These are phyloP conservation scores for Phania funesta DNA, from an alignment of 2,888 invertebrate genomes.

Conservation along the genomic window DNA sequence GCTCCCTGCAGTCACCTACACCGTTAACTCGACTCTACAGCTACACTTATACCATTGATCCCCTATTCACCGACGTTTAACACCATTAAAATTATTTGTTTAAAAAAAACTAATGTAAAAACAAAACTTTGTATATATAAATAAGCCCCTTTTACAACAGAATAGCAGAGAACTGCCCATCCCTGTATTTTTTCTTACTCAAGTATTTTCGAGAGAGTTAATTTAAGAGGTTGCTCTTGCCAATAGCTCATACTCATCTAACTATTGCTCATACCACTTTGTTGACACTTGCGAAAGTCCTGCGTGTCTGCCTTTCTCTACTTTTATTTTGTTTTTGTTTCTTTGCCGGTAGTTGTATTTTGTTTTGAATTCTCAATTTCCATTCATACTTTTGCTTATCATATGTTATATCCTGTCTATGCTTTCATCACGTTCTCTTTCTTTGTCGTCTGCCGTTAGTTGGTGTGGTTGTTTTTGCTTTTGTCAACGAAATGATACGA, in stretches of 20 bases:
- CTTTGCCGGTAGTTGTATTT: slow-evolving; percentile 43
- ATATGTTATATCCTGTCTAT: slow-evolving; percentile 47
- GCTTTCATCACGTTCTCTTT: slow-evolving; percentile 37
- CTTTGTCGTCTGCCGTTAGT: neutral
- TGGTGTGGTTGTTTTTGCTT: slow-evolving; percentile 14
- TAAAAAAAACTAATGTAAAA: too few species aligned
- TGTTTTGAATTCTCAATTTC: slow-evolving; percentile 18
- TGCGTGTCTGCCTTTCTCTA: slow-evolving; percentile 41
- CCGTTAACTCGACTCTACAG: too few species aligned
- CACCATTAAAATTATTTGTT: too few species aligned
- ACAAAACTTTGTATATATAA: too few species aligned
- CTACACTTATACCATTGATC: too few species aligned
- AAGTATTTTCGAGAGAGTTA: slow-evolving; percentile 64
- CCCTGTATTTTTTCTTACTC: slow-evolving; percentile 29
- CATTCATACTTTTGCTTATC: slow-evolving; percentile 40
- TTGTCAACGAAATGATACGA: slow-evolving; percentile 38
- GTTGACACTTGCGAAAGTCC: slow-evolving; percentile 39
- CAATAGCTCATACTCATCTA: neutral
- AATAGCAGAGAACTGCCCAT: neutral
- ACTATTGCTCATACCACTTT: slow-evolving; percentile 49
- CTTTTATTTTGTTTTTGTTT: slow-evolving; percentile 20
- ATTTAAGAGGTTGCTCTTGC: neutral
- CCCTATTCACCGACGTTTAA: too few species aligned
- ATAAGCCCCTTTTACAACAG: too few species aligned
- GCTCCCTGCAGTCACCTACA: too few species aligned